Conservation (phyloP, 2,797 vertebrate species). For the Pagetopsis macropterus region DNA sequence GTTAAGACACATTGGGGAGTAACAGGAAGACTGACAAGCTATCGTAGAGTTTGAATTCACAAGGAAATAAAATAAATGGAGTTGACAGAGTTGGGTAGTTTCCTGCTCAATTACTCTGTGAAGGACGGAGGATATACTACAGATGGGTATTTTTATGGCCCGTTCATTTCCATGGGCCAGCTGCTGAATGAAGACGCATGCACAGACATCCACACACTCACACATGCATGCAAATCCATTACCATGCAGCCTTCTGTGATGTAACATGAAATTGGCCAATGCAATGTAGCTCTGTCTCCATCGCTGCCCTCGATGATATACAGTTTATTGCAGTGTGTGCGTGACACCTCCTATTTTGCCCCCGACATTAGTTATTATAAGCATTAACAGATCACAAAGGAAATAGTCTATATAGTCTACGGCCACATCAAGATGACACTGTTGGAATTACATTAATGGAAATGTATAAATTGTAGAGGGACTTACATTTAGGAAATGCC, state of each 20-base stretch:
- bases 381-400: conserved; percentile 37
- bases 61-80: conserved; percentile 16
- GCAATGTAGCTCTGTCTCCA: conserved; percentile 14
- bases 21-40: conserved; percentile 20
- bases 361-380: conserved; percentile 46
- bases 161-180: conserved; percentile 34
- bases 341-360: conserved; percentile 28
- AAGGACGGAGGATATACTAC: conserved; percentile 32
- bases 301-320: conserved; percentile 32
- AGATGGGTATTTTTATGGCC: conserved; percentile 31
- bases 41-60: conserved; percentile 24
- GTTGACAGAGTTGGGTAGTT: conserved; percentile 18
- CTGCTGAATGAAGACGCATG: conserved; percentile 17
- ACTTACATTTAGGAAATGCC: conserved; percentile 76
- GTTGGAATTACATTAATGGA: conserved; percentile 44
- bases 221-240: conserved; percentile 24
- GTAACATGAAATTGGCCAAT: conserved; percentile 46
- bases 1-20: conserved; percentile 28
- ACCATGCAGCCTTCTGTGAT: conserved; percentile 20
- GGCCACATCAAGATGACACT: conserved; percentile 2
- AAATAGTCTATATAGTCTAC: conserved; percentile 22
- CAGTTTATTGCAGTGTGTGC: conserved; percentile 37
- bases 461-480: conserved; percentile 61
- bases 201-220: background rate
- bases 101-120: conserved; percentile 30